phyloP scores from a whole-genome alignment of 92 coral and sea anemone species.

The Muricea muricata region DNA sequence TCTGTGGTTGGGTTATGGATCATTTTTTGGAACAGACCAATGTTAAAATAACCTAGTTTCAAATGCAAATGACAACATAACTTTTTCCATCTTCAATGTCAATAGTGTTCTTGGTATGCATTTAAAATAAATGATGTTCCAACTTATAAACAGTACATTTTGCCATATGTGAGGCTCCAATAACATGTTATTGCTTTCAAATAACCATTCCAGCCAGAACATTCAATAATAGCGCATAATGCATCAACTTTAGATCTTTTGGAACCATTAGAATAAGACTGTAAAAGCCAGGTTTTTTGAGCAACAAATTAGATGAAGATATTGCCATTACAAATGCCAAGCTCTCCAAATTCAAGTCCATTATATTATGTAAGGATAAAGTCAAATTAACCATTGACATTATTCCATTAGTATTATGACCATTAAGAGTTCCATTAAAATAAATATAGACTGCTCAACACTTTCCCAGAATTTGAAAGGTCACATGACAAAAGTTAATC shows the following conservation, averaged over 20 bases:
- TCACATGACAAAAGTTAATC: neutral
- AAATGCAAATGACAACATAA: too few relatives aligned
- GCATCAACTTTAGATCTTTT: neutral
- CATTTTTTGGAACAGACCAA: too few relatives aligned
- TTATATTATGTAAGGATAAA: neutral
- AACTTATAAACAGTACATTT: too few relatives aligned
- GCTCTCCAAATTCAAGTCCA: neutral
- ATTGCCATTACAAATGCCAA: neutral
- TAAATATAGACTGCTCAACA: neutral
- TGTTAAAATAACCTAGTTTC: too few relatives aligned
- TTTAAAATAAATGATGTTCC: too few relatives aligned
- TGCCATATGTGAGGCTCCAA: too few relatives aligned
- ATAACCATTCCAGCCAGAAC: too few relatives aligned
- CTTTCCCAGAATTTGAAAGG: neutral
- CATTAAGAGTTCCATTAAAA: neutral
- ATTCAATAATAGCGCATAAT: neutral
- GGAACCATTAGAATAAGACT: constrained; percentile 14
- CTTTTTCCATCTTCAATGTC: too few relatives aligned
- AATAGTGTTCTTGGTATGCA: too few relatives aligned
- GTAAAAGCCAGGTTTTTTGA: neutral
- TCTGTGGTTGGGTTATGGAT: too few relatives aligned
- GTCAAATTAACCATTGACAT: neutral
- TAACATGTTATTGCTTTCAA: too few relatives aligned
- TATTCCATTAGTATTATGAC: neutral
- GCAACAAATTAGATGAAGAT: neutral